Evolutionary conservation across 2,888 invertebrate species (phyloP).

Genomic region (Trissonchulus sp.): DNA sequence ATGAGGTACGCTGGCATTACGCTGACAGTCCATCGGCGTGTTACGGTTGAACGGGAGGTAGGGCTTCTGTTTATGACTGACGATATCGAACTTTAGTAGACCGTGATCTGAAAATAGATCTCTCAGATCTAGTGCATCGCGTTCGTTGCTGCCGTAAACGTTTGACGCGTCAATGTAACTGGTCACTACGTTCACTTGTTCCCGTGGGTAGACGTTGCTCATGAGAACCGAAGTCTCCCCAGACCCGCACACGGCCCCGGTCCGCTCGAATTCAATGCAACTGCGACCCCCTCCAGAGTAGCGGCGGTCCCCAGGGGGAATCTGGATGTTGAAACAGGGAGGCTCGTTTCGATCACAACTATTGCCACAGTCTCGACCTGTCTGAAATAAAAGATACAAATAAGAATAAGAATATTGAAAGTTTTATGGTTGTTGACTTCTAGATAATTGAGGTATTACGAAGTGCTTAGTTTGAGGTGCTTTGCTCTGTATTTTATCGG

Average conservation of each 20-base stretch:
- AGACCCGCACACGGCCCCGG: conserved; percentile 94
- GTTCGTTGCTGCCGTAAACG: conserved; percentile 83
- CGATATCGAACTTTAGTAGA: conserved; percentile 59
- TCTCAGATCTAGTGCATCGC: conserved; percentile 62
- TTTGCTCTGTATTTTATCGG: no score
- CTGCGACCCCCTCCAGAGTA: conserved; percentile 53
- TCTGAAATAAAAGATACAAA: conserved; percentile 19
- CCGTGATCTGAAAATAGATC: conserved; percentile 73
- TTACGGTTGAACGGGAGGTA: conserved; percentile 76
- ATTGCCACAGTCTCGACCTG: conserved; percentile 13
- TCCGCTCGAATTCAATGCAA: conserved; percentile 87
- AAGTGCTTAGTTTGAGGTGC: no score
- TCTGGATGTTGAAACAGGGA: conserved; percentile 95
- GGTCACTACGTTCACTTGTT: conserved; percentile 77
- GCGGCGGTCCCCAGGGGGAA: conserved; percentile 78
- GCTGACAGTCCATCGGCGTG: conserved; percentile 74
- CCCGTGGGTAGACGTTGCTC: conserved; percentile 75
- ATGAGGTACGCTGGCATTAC: conserved; percentile 35
- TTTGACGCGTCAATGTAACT: conserved; percentile 92
- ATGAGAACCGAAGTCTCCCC: conserved; percentile 87
- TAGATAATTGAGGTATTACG: no score
- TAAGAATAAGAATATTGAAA: no score
- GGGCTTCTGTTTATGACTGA: conserved; percentile 61
- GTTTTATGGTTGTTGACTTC: no score
- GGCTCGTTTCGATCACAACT: conserved; percentile 62